Evolutionary conservation across 37 sponge, comb jelly and placozoan genomes (phyloP), one percentile per base, ranked within the genome.

Genomic region (Ephydatia muelleri): DNA sequence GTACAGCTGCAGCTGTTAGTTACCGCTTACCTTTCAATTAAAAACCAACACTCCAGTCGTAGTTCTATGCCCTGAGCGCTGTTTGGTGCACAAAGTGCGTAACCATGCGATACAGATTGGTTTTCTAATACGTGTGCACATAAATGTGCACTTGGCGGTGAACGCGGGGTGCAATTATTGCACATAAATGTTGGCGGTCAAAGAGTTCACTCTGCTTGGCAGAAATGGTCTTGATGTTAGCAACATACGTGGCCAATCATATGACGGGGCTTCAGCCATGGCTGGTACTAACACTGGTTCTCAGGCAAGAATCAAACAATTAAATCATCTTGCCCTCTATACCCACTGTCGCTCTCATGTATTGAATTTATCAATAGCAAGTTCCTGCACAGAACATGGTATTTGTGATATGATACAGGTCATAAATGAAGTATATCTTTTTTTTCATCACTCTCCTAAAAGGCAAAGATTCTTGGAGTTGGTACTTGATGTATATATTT

Each of bases 201-300:
- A n/a, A n/a, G n/a, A n/a, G n/a, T n/a, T n/a, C n/a, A 43, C 43
- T 43, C 43, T 43, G 43, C 43, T 43, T 43, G 43, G 43, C 43
- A 43, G 43, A 38, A 8, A 22, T 70, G 71, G 77, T 40, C 39
- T 84, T 64, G 67, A 80, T 39, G 47, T 33, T 68, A 80, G n/a
- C 29, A 37, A 26, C 30, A 39, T 78, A 33, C 31, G 86, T 38
- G 78, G 85, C 13, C 86, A 85, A 79, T 79, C 57, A 31, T 86
- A 86, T 86, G 81, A 86, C 72, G 87, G 87, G 64, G 87, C 87
- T 47, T 71, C 66, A 31, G 38, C 49, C 65, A 86, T 86, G 87
- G 81, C 90, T 47, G 85, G 77, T 33, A 5, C 12, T 14, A 29
- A 29, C 40, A 89, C 36, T 48, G 80, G 84, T 2, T 68, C 76